Conservation (phyloP, 2,888 invertebrate species). For the Pollenia amentaria region DNA sequence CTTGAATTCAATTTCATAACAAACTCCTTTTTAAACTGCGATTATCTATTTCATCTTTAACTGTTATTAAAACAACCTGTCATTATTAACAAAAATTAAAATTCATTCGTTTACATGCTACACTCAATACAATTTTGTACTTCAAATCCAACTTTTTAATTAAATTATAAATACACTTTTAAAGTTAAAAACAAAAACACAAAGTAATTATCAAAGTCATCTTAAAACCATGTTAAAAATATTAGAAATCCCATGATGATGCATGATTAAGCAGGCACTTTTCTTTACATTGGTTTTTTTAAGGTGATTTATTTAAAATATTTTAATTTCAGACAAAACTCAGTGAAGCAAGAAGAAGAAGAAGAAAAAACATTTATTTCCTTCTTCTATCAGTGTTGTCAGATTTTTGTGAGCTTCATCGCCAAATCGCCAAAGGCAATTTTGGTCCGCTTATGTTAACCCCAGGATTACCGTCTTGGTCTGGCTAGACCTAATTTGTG, state of each 20-base stretch:
- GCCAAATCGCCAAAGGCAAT: too few relatives aligned
- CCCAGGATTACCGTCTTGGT: too few relatives aligned
- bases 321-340: neutral
- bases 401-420: too few relatives aligned
- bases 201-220: slow-evolving; percentile 41
- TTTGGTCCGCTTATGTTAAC: too few relatives aligned
- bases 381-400: neutral
- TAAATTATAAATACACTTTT: neutral
- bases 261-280: neutral
- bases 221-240: slow-evolving; percentile 30
- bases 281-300: neutral
- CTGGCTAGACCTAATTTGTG: too few relatives aligned
- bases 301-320: neutral
- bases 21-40: too few relatives aligned
- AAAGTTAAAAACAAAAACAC: neutral
- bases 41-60: too few relatives aligned
- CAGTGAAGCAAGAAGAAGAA: slow-evolving; percentile 2
- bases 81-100: neutral
- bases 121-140: neutral
- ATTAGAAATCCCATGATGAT: neutral
- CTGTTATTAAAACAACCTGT: neutral
- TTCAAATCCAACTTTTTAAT: slow-evolving; percentile 8
- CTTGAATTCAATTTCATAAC: too few relatives aligned
- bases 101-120: neutral
- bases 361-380: slow-evolving; percentile 16